Percentiles rank a stretch among this genome's conserved stretches.
Conservation (phyloP, 2,113 vertebrate species). For the Scolopax mira region DNA sequence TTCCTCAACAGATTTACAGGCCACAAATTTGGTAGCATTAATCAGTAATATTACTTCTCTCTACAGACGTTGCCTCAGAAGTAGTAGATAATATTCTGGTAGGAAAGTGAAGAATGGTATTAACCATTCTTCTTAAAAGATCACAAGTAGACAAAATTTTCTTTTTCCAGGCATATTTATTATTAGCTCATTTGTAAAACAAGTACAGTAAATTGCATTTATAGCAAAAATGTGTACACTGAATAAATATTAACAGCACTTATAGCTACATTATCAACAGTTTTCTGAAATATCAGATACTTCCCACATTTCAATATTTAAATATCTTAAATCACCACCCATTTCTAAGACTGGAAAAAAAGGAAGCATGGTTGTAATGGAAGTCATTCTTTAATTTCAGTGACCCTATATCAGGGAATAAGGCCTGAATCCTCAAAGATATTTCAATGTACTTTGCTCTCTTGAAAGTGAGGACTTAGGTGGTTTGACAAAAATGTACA, state of each 20-base stretch:
- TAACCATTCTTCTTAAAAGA: neutral
- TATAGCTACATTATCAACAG: neutral
- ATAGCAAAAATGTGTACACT: neutral
- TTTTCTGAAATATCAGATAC: conserved; percentile 44
- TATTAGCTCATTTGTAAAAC: neutral
- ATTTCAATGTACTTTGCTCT: neutral
- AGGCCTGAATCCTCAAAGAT: neutral
- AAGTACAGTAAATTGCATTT: neutral
- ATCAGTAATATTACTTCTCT: neutral
- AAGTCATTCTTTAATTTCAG: neutral
- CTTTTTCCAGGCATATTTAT: neutral
- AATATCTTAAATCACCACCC: neutral
- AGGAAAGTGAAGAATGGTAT: neutral
- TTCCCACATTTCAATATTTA: neutral
- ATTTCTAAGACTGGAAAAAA: neutral
- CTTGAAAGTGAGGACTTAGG: neutral
- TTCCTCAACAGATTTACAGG: neutral
- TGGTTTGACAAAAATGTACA: neutral
- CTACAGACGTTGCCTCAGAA: neutral
- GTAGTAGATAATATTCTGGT: neutral
- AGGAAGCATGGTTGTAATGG: neutral
- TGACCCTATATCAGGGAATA: neutral
- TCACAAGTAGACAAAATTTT: neutral
- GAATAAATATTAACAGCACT: neutral
- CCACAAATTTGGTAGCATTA: neutral